Evolutionary conservation across 2,888 invertebrate species (phyloP).

Genomic region (Scaptomyza flava): DNA sequence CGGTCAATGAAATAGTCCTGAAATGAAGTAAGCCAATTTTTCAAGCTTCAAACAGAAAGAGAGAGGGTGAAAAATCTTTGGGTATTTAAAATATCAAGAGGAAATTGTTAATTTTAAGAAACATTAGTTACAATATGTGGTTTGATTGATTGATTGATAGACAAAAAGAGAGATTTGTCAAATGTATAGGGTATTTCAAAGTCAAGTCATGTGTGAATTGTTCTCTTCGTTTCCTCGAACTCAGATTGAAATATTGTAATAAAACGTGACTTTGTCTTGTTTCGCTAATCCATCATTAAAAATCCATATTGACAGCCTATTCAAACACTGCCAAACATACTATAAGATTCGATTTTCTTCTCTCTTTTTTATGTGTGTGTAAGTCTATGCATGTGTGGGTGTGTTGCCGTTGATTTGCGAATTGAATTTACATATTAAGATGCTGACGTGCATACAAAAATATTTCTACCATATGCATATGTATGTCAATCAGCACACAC

Average conservation of each 20-base stretch:
- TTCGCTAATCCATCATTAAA: constrained; percentile 17
- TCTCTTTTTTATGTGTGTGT: background rate
- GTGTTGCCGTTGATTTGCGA: constrained; percentile 63
- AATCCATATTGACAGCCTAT: background rate
- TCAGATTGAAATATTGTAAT: constrained; percentile 49
- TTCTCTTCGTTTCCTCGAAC: background rate
- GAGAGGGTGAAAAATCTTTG: background rate
- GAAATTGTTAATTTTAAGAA: background rate
- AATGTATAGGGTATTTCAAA: background rate
- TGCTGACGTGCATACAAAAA: constrained; percentile 46
- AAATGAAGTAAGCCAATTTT: background rate
- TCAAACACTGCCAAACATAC: background rate
- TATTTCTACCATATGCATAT: constrained; percentile 21
- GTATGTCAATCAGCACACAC: constrained; percentile 37
- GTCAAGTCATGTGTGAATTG: background rate
- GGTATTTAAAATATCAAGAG: background rate
- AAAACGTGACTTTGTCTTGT: constrained; percentile 30
- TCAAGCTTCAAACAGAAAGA: background rate
- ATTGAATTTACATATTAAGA: constrained; percentile 68
- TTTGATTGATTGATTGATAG: background rate
- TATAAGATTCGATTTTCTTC: constrained; percentile 44
- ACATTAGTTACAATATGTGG: background rate
- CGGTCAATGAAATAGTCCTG: background rate
- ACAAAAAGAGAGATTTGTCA: background rate
- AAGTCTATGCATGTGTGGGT: background rate